Conservation (phyloP, 2,113 vertebrate genomes). For the Rhynchopsitta pachyrhyncha region DNA sequence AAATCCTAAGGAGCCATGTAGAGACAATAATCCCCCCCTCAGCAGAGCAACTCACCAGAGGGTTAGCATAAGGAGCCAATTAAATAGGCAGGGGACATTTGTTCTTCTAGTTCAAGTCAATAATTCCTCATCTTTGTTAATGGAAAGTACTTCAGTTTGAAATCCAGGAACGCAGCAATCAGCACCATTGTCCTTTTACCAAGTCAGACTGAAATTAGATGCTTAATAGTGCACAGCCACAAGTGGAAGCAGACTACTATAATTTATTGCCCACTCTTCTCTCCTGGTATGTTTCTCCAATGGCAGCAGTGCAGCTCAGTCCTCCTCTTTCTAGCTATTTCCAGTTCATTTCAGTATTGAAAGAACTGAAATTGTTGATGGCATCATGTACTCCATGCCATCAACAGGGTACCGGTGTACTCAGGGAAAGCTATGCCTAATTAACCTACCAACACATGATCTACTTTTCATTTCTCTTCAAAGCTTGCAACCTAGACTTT, state of each 20-base stretch:
- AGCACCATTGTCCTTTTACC: not conserved
- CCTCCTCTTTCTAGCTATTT: not conserved
- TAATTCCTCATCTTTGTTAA: constrained; percentile 39
- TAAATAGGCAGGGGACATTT: not conserved
- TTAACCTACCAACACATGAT: not conserved
- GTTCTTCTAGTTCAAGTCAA: not conserved
- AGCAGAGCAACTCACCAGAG: not conserved
- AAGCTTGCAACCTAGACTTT: not conserved
- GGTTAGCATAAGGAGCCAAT: not conserved
- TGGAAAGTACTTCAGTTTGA: not conserved
- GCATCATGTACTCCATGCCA: not conserved
- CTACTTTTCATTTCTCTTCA: not conserved
- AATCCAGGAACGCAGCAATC: not conserved
- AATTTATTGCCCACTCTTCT: not conserved
- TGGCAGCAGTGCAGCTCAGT: not conserved
- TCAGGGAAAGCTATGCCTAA: not conserved
- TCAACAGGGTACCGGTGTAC: not conserved
- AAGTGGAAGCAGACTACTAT: not conserved
- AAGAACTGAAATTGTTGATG: not conserved
- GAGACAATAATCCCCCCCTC: not conserved
- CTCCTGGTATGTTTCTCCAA: not conserved
- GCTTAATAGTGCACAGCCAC: not conserved
- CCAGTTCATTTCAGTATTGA: not conserved
- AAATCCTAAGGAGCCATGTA: not conserved
- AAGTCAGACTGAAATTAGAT: not conserved